Evolutionary conservation across 2,888 invertebrate genomes (phyloP), one percentile per base, ranked within the genome.

Genomic region (Sisyra nigra): DNA sequence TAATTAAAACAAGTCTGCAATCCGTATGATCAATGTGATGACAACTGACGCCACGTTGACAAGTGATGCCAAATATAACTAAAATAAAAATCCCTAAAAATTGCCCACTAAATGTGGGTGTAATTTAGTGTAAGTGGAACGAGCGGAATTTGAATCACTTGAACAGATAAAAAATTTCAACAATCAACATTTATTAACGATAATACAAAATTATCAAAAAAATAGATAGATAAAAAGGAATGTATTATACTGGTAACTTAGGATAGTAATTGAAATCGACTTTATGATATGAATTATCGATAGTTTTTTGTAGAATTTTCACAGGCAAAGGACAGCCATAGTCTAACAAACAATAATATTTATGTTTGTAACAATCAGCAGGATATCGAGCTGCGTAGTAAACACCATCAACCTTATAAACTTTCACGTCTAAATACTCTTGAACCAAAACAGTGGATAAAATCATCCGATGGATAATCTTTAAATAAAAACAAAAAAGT

Each of bases 331-430:
- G 53, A 47, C 52, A 57, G 1, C 65, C 69, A 38, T 59, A 66
- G n/a, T 69, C 67, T 50, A 64, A 51, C 48, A 71, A 68, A 45
- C 68, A 63, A 42, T 73, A 74, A 57, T 72, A 73, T 7, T 65
- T 53, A 45, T 71, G 68, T 40, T 72, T 71, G 49, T 66, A 72
- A 42, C 65, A 62, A 50, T 61, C 56, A 2, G 53, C 51, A 3
- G 60, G 58, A 48, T 71, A 65, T 15, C 58, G 56, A n/a, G 65
- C 67, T 11, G 61, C 53, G 34, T 59, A 51, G 36, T 57, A 54
- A 32, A 53, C 49, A 5, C 55, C 55, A 51, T 67, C 64, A 2
- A 63, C 59, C 24, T 50, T 48, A 48, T 65, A 68, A 2, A 66
- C 50, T 49, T 57, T 60, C 1, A 68, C 56, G 48, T 69, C 68